phyloP scores from a whole-genome alignment of 2,113 vertebrate genomes.

The Tringa solitaria region DNA sequence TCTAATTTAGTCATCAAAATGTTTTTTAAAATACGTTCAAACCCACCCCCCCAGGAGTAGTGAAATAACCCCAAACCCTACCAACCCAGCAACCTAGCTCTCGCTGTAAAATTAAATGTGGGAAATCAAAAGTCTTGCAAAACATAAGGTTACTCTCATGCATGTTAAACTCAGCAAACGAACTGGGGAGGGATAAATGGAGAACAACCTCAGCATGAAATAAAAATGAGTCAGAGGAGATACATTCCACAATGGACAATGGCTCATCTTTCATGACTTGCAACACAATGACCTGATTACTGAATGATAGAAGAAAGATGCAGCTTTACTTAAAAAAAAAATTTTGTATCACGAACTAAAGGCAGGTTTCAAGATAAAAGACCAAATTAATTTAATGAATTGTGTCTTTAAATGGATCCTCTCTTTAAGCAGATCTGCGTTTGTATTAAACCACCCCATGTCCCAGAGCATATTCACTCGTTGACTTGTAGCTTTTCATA shows the following conservation, averaged over 20 bases:
- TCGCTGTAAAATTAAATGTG: conserved; percentile 30
- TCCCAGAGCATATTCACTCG: conserved; percentile 21
- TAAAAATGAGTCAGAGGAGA: conserved; percentile 27
- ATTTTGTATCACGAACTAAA: not conserved
- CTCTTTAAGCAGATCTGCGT: not conserved
- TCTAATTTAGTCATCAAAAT: not conserved
- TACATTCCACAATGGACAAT: conserved; percentile 54
- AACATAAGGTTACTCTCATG: conserved; percentile 55
- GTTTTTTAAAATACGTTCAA: conserved; percentile 1
- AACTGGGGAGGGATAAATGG: conserved; percentile 53
- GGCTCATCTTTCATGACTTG: conserved; percentile 54
- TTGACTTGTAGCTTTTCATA: conserved; percentile 4
- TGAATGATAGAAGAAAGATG: conserved; percentile 74
- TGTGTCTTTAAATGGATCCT: conserved; percentile 18
- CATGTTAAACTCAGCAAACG: conserved; percentile 63
- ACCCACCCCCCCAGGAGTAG: not conserved
- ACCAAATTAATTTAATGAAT: conserved; percentile 27
- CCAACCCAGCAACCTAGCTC: conserved; percentile 20
- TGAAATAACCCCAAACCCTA: not conserved
- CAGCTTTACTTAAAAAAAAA: conserved; percentile 55
- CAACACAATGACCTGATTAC: conserved; percentile 58
- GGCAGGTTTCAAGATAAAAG: conserved; percentile 21
- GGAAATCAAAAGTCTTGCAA: conserved; percentile 49
- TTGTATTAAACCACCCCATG: conserved; percentile 29
- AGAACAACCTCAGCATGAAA: conserved; percentile 53